phyloP scores from a whole-genome alignment of 1,140 invertebrate species.

The Drosophila sproati region DNA sequence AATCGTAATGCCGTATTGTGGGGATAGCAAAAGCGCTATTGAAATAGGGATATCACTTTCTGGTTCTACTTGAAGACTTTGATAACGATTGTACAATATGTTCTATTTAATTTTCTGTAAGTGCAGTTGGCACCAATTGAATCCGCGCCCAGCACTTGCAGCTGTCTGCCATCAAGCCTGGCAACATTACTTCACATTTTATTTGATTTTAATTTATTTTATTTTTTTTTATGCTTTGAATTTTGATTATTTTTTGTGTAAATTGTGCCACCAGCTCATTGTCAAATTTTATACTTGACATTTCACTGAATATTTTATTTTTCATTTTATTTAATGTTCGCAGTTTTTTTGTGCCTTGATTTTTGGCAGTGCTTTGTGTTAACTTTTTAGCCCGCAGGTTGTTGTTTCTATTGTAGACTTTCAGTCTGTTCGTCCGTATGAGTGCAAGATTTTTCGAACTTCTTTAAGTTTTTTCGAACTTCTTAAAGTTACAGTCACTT shows the following conservation, averaged over 20 bases:
- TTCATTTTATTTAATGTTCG: conserved; percentile 35
- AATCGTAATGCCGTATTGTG: too few species aligned
- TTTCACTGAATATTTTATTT: conserved; percentile 39
- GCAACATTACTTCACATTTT: conserved; percentile 24
- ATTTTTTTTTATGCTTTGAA: conserved; percentile 1
- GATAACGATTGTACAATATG: too few species aligned
- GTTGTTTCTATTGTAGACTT: neutral
- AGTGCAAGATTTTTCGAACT: too few species aligned
- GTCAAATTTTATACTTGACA: conserved; percentile 24
- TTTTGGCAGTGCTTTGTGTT: conserved; percentile 41
- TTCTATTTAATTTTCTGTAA: neutral
- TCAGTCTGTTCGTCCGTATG: too few species aligned
- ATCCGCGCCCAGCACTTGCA: neutral
- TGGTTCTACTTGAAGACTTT: too few species aligned
- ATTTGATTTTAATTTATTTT: conserved; percentile 52
- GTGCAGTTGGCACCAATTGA: conserved; percentile 26
- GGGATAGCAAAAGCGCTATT: too few species aligned
- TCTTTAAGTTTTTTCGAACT: too few species aligned
- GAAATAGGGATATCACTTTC: too few species aligned
- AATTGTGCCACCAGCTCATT: conserved; percentile 12
- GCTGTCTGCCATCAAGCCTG: conserved; percentile 11
- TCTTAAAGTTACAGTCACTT: too few species aligned
- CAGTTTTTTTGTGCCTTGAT: neutral
- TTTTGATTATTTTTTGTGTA: conserved; percentile 5
- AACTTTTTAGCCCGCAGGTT: neutral